These are phyloP conservation scores for Apodemus agrarius DNA, from an alignment of 2,797 vertebrate species.

Conservation along the genomic window DNA sequence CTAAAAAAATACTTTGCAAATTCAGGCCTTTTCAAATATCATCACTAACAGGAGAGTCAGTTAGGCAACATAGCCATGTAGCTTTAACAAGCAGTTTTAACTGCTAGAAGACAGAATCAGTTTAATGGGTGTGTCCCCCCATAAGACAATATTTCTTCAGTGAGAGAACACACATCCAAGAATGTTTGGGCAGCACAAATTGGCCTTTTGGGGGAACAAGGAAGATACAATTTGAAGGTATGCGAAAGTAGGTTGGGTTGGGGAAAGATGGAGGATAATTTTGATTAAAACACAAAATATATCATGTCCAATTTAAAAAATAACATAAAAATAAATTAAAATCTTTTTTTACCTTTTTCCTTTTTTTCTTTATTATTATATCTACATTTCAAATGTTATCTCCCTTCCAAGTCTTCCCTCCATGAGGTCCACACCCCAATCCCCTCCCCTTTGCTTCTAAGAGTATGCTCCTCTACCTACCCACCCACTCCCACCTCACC, in stretches of 20 bases:
- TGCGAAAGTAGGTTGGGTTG: not conserved
- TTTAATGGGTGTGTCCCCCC: accelerated
- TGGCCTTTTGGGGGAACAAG: not conserved
- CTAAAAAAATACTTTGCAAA: too few species aligned
- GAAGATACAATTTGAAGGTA: not conserved
- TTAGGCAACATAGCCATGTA: not conserved
- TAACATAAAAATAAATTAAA: not conserved
- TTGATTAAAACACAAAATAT: not conserved
- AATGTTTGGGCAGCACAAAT: not conserved
- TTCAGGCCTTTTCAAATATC: too few species aligned
- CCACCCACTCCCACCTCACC: too few species aligned
- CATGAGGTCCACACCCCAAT: too few species aligned
- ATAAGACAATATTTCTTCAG: not conserved
- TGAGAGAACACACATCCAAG: not conserved
- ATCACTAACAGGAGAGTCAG: not conserved
- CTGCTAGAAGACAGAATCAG: too few species aligned
- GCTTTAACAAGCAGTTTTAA: not conserved
- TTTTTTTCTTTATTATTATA: too few species aligned
- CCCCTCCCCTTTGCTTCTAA: too few species aligned
- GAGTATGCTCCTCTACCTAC: too few species aligned
- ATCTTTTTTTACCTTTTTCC: not conserved
- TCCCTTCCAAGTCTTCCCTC: too few species aligned
- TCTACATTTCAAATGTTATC: too few species aligned
- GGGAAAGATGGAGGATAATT: accelerated
- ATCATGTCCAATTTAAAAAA: not conserved